These are phyloP conservation scores for Paedocypris micromegethes DNA, from an alignment of 2,797 vertebrate species.

Conservation along the genomic window DNA sequence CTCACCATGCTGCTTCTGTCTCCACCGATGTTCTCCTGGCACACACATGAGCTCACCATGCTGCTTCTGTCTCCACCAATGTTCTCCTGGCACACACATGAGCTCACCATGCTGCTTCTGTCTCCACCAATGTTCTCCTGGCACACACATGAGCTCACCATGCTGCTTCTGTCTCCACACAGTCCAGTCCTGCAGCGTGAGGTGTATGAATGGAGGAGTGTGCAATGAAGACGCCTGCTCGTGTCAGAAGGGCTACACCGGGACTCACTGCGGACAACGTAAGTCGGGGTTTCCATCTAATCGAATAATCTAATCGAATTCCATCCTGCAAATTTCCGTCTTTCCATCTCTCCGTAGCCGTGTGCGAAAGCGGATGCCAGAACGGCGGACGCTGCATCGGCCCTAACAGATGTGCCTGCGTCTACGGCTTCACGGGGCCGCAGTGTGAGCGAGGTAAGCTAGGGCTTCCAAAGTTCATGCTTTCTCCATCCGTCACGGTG, in stretches of 20 bases:
- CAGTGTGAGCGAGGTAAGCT: slow-evolving; percentile 95
- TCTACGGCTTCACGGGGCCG: slow-evolving; percentile 97
- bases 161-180: neutral
- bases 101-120: neutral
- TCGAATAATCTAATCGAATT: neutral
- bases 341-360: slow-evolving; percentile 65
- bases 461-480: slow-evolving; percentile 22
- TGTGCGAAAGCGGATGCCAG: slow-evolving; percentile 94
- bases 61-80: too few relatives aligned
- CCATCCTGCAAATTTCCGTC: neutral
- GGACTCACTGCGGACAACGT: slow-evolving; percentile 86
- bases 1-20: too few relatives aligned
- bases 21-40: too few relatives aligned
- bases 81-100: neutral
- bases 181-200: slow-evolving; percentile 81
- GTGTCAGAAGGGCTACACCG: slow-evolving; percentile 82
- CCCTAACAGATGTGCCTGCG: slow-evolving; percentile 93
- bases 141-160: neutral
- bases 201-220: slow-evolving; percentile 86
- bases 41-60: too few relatives aligned
- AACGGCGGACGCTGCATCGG: slow-evolving; percentile 96
- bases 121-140: too few relatives aligned
- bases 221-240: slow-evolving; percentile 78
- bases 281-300: slow-evolving; percentile 56
- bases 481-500: slow-evolving; percentile 22